Conservation (phyloP, 2,888 invertebrate genomes). For the Drosophila mettleri region DNA sequence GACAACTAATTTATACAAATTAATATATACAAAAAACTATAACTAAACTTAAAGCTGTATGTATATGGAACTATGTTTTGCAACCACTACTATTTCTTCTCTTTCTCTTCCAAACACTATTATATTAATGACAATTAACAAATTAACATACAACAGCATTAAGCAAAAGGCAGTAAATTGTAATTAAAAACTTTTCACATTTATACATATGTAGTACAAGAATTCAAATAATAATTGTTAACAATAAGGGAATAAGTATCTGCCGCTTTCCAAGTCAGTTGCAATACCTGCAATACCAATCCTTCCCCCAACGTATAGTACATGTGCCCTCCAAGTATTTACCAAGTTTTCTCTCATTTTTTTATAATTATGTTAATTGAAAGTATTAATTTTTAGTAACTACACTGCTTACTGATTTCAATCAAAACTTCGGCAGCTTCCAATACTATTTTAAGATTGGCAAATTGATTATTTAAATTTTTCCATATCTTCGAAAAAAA, state of each 20-base stretch:
- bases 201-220: slow-evolving; percentile 49
- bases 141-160: slow-evolving; percentile 46
- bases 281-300: slow-evolving; percentile 20
- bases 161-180: slow-evolving; percentile 44
- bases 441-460: slow-evolving; percentile 49
- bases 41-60: slow-evolving; percentile 18
- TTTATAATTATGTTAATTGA: slow-evolving; percentile 38
- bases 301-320: slow-evolving; percentile 30
- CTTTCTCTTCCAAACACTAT: slow-evolving; percentile 58
- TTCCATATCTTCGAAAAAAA: slow-evolving; percentile 21
- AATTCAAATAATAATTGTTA: slow-evolving; percentile 33
- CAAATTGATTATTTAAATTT: slow-evolving; percentile 30
- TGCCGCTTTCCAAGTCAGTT: slow-evolving; percentile 41
- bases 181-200: slow-evolving; percentile 55
- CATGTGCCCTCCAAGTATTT: slow-evolving; percentile 67
- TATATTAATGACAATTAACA: slow-evolving; percentile 31
- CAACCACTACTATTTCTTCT: slow-evolving; percentile 52
- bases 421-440: slow-evolving; percentile 56
- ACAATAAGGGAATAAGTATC: slow-evolving; percentile 27
- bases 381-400: slow-evolving; percentile 60
- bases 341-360: slow-evolving; percentile 16
- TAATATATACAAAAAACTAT: slow-evolving; percentile 34
- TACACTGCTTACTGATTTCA: slow-evolving; percentile 34
- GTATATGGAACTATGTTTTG: slow-evolving; percentile 40
- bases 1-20: slow-evolving; percentile 62